Percentiles rank a stretch among this genome's conserved stretches.
Evolutionary conservation across 2,888 invertebrate genomes (phyloP).

Genomic region (Cloeon dipterum): DNA sequence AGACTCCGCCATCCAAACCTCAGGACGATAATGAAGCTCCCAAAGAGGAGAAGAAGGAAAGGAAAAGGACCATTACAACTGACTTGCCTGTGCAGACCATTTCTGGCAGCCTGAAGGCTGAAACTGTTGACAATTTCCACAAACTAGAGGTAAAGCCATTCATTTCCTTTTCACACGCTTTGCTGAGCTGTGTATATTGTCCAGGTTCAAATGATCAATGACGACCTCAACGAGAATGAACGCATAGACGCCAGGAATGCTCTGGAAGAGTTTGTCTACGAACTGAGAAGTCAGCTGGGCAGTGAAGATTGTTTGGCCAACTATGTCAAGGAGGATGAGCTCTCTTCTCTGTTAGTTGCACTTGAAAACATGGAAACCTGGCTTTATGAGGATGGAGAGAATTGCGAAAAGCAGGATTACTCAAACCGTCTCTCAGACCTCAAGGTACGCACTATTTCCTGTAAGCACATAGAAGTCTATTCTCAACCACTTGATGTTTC

Average conservation of each 20-base stretch:
- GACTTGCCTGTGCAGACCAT: conserved; percentile 65
- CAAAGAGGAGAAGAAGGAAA: conserved; percentile 45
- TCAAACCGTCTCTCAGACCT: conserved; percentile 24
- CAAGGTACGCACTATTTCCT: conserved; percentile 15
- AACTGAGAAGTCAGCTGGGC: conserved; percentile 69
- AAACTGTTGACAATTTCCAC: conserved; percentile 44
- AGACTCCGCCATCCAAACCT: conserved; percentile 5
- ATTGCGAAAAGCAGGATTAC: conserved; percentile 57
- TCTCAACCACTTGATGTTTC: conserved; percentile 14
- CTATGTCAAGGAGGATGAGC: conserved; percentile 50
- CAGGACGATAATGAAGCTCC: conserved; percentile 16
- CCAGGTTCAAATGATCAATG: conserved; percentile 55
- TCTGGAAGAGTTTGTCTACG: conserved; percentile 95
- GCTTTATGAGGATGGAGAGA: conserved; percentile 94
- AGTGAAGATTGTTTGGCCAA: conserved; percentile 50
- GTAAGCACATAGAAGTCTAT: neutral
- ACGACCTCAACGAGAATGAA: conserved; percentile 83
- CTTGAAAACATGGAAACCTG: conserved; percentile 81
- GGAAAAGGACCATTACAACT: conserved; percentile 52
- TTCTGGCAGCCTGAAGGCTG: conserved; percentile 43
- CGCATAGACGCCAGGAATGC: conserved; percentile 90
- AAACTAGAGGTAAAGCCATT: conserved; percentile 77
- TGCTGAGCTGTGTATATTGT: conserved; percentile 7
- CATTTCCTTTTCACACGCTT: too few relatives aligned
- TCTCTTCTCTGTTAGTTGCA: conserved; percentile 32